Conservation (phyloP, 2,797 vertebrate species). For the Helicolenus hilgendorfi region DNA sequence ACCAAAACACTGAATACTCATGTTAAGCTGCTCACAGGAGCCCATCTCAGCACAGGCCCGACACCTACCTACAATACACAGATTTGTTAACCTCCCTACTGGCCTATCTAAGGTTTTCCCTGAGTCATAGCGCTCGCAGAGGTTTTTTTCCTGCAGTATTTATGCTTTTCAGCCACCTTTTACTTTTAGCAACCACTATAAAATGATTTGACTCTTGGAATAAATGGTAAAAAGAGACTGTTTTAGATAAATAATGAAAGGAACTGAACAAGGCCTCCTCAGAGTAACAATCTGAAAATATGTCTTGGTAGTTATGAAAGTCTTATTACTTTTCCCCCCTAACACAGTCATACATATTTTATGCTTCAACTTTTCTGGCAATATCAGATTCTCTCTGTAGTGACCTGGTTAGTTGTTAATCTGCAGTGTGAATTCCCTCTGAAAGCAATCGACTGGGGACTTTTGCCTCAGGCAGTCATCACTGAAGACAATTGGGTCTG, state of each 20-base stretch:
- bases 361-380: constrained; percentile 59
- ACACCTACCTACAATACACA: constrained; percentile 56
- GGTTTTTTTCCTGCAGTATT: constrained; percentile 29
- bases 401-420: constrained; percentile 87
- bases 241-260: constrained; percentile 47
- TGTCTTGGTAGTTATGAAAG: constrained; percentile 7
- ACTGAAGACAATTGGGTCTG: constrained; percentile 90
- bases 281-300: constrained; percentile 54
- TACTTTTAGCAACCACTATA: background rate
- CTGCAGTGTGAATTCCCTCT: constrained; percentile 87
- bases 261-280: constrained; percentile 49
- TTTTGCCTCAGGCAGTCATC: constrained; percentile 89
- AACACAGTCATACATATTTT: constrained; percentile 37
- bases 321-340: background rate
- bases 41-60: constrained; percentile 84
- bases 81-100: constrained; percentile 55
- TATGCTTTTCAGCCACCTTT: constrained; percentile 23
- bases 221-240: constrained; percentile 5
- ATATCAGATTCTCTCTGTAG: constrained; percentile 65
- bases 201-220: constrained; percentile 3
- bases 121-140: constrained; percentile 33
- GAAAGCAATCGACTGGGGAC: constrained; percentile 91
- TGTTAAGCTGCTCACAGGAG: constrained; percentile 78
- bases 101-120: constrained; percentile 29
- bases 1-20: constrained; percentile 87